A percentile compares a stretch with the other conserved stretches of the same genome.
Evolutionary conservation across 2,888 invertebrate genomes (phyloP).

Genomic region (Drosophila peninsularis): DNA sequence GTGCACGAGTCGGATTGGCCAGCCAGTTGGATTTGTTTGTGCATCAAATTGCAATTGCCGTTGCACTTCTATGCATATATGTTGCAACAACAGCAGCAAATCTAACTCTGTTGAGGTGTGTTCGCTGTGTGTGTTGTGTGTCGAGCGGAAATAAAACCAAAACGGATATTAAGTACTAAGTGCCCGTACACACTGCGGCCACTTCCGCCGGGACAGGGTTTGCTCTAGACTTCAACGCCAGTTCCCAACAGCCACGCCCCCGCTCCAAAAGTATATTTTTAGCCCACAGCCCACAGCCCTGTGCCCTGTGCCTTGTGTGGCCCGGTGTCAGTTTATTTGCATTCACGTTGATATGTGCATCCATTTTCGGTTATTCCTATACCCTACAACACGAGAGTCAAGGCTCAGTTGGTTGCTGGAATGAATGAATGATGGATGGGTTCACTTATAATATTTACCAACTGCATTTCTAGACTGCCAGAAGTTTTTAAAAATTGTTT

Average conservation of each 20-base stretch:
- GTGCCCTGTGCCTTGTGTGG: slow-evolving; percentile 2
- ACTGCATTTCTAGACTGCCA: background rate
- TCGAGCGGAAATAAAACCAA: slow-evolving; percentile 75
- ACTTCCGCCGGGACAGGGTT: slow-evolving; percentile 60
- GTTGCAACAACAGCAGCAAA: slow-evolving; percentile 32
- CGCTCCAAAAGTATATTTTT: slow-evolving; percentile 1
- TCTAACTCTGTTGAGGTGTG: slow-evolving; percentile 14
- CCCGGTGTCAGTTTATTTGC: slow-evolving; percentile 39
- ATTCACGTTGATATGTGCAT: slow-evolving; percentile 43
- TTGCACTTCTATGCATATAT: slow-evolving; percentile 55
- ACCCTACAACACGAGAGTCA: slow-evolving; percentile 4
- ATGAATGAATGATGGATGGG: too few relatives aligned
- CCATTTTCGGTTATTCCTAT: slow-evolving; percentile 41
- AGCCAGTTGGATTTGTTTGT: slow-evolving; percentile 65
- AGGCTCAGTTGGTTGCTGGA: background rate
- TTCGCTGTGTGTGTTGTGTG: slow-evolving; percentile 24
- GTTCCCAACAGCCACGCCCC: slow-evolving; percentile 11
- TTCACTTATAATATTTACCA: background rate
- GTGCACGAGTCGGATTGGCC: slow-evolving; percentile 38
- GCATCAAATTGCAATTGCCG: slow-evolving; percentile 74
- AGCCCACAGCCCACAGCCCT: background rate
- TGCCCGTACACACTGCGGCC: slow-evolving; percentile 67
- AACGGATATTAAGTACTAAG: slow-evolving; percentile 78
- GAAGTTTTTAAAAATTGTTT: too few relatives aligned
- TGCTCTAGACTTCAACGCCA: slow-evolving; percentile 51